Evolutionary conservation across 2,113 vertebrate genomes (phyloP).

Genomic region (Phyllopteryx taeniolatus): DNA sequence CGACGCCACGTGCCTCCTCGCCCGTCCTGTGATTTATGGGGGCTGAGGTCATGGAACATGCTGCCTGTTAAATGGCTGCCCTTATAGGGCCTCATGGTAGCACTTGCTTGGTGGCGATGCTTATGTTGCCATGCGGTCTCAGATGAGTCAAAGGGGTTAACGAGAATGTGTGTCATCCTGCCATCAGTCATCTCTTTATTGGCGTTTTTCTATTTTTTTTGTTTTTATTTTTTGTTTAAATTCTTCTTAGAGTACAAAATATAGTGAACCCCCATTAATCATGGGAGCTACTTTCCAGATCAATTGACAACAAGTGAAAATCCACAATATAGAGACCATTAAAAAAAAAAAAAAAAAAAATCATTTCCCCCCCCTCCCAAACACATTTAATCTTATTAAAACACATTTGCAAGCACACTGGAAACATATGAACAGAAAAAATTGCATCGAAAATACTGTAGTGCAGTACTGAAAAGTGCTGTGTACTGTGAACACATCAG

Average conservation of each 20-base stretch:
- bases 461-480: too few species aligned
- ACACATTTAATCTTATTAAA: too few species aligned
- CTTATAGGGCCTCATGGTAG: constrained; percentile 59
- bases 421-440: too few species aligned
- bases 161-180: constrained; percentile 5
- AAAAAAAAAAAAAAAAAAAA: too few species aligned
- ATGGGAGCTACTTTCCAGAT: too few species aligned
- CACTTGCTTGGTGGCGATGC: constrained; percentile 42
- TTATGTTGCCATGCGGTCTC: constrained; percentile 40
- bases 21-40: constrained; percentile 75
- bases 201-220: not conserved
- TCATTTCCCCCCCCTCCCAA: too few species aligned
- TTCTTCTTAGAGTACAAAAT: not conserved
- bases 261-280: not conserved
- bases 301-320: too few species aligned
- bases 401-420: too few species aligned
- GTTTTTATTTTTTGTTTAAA: not conserved
- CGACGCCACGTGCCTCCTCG: constrained; percentile 48
- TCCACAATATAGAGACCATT: too few species aligned
- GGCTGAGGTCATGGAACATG: constrained; percentile 71
- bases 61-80: constrained; percentile 69
- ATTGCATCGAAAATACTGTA: too few species aligned
- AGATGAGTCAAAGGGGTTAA: constrained; percentile 33
- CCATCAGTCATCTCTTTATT: not conserved
- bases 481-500: too few species aligned